Evolutionary conservation across 2,888 invertebrate genomes (phyloP).

Genomic region (Cacoxenus indagator): DNA sequence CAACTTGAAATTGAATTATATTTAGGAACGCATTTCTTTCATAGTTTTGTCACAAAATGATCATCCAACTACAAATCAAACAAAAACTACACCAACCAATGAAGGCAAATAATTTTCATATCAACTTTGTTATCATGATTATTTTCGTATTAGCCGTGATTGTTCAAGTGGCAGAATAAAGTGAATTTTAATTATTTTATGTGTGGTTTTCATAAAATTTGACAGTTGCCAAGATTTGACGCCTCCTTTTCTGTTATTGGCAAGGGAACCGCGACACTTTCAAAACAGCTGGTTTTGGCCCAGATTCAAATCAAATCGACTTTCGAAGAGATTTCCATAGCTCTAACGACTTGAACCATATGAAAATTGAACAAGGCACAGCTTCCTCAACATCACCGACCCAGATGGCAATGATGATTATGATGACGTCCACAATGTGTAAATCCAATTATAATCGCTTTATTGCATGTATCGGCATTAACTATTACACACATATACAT

Average conservation of each 20-base stretch:
- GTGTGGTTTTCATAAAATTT: background rate
- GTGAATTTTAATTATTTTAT: background rate
- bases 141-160: background rate
- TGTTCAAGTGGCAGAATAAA: background rate
- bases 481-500: slow-evolving; percentile 36
- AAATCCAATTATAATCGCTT: slow-evolving; percentile 43
- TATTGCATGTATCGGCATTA: slow-evolving; percentile 35
- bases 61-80: background rate
- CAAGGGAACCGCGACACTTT: too few species aligned
- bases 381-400: background rate
- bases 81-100: background rate
- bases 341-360: background rate
- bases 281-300: too few species aligned
- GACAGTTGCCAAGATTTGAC: too few species aligned
- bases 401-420: background rate
- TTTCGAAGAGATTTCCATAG: background rate
- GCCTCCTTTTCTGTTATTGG: too few species aligned
- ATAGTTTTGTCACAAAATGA: too few species aligned
- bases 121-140: background rate
- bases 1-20: too few species aligned
- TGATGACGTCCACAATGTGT: background rate
- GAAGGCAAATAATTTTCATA: too few species aligned
- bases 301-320: background rate
- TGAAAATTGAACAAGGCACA: too few species aligned
- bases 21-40: too few species aligned